A percentile compares a stretch with the other conserved stretches of the same genome.
Conservation (phyloP, 2,797 vertebrate species). For the Centroberyx gerrardi region DNA sequence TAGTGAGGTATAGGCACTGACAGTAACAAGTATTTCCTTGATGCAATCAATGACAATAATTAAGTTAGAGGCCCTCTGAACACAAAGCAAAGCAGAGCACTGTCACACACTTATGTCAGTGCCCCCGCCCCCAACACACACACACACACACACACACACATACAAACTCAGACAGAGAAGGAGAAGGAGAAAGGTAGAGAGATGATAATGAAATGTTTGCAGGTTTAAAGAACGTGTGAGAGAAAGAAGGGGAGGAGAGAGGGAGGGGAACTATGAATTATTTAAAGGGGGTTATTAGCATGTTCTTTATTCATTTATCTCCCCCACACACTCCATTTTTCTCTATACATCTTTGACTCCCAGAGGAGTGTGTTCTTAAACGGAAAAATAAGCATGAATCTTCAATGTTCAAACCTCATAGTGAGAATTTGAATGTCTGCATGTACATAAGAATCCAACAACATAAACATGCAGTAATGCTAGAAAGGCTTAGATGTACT, state of each 20-base stretch:
- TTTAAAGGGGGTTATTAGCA: conserved; percentile 47
- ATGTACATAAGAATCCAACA: no score
- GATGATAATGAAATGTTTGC: conserved; percentile 44
- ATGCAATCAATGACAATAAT: conserved; percentile 19
- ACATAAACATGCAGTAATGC: no score
- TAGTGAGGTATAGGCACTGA: conserved; percentile 11
- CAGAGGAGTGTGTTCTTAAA: background rate
- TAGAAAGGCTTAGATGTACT: no score
- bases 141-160: conserved; percentile 7
- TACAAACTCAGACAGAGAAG: background rate
- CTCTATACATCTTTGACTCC: background rate
- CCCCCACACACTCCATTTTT: background rate
- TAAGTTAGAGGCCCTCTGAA: conserved; percentile 17
- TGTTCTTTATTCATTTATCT: conserved; percentile 29
- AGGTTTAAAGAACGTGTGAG: conserved; percentile 33
- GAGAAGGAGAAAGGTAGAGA: background rate
- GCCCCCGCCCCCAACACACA: background rate
- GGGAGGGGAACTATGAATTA: conserved; percentile 38
- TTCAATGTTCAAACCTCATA: background rate
- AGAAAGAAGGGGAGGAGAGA: conserved; percentile 2
- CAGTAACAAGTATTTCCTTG: background rate
- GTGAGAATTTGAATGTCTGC: no score
- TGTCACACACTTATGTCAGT: background rate
- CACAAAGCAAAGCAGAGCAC: background rate
- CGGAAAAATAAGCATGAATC: background rate